Evolutionary conservation across 2,797 vertebrate species (phyloP), one percentile per base, ranked within the genome.

Genomic region (Pseudomugil gertrudae): DNA sequence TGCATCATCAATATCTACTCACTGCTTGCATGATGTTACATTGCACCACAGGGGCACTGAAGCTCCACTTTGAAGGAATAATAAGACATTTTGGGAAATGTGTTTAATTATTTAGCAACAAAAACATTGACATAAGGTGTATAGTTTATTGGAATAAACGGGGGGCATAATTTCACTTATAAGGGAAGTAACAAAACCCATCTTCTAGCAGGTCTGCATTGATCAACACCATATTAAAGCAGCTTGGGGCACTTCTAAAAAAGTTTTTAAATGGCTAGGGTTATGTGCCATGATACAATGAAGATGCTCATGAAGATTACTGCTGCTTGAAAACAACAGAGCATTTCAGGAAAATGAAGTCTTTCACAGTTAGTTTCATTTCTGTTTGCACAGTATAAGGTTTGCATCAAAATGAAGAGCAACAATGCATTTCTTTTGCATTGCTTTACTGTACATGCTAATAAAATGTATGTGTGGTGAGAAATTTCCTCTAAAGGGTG

Each of bases 1-100:
- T 26, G 72, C 66, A 78, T 66, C 85, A 76, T 89, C 85, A 72
- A 77, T 92, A 89, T 84, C 79, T 81, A 40, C 79, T 74, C 73
- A 24, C 68, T 51, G 38, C 59, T 58, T 27, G 62, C 68, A 68
- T 53, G n/a, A 66, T 70, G 74, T 72, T 71, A 53, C 19, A 51
- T 57, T 69, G 78, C 75, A 65, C 59, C 65, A 32, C 51, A 58
- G 54, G 21, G 50, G 24, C 50, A 40, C 64, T 35, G 64, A 43
- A 58, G 66, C 65, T 56, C 53, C 62, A 21, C 30, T 32, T 60
- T 58, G 43, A 70, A 65, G 15, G 24, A 60, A 32, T 9, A 57
- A 15, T 56, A 26, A 23, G 10, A 14, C 10, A 48, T 57, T 66
- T 11, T 29, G 29, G n/a, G 15, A 53, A 43, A 40, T 36, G 7